Base-by-base conservation (phyloP, 2,797 vertebrate genomes). In the Carcharodon carcharias region DNA sequence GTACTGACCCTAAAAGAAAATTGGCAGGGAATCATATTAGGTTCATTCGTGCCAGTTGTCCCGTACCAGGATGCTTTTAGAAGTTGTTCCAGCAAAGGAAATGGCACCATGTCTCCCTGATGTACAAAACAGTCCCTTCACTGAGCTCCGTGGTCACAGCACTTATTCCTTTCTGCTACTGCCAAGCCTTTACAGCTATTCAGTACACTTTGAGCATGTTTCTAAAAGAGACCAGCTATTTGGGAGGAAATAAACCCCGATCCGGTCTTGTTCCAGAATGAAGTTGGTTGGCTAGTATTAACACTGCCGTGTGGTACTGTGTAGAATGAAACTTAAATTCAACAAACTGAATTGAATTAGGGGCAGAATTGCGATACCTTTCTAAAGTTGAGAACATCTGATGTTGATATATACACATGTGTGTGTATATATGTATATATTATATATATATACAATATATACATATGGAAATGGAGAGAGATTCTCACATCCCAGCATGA, bases 51-150 rank as follows among this genome's bases (percentile, higher is more conserved):
- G 65, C 61, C 61, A 63, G 63, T 45, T 21, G 40, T 45, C n/a
- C 63, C n/a, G 6, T 26, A 67, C 40, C 61, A 93, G n/a, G 40
- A 93, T 93, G n/a, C n/a, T 45, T 67, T 93, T 40, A 93, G 91
- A 93, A 45, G 63, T 40, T 45, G n/a, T 65, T 93, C n/a, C 91
- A 93, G 50, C 91, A 93, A 65, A 63, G 35, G 91, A 93, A 93
- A 67, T 93, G 91, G 91, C 61, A 93, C 45, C 91, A 93, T 67
- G n/a, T 93, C 61, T n/a, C 65, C 91, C 18, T 65, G 61, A 93
- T 45, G n/a, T 35, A 67, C 91, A 93, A 50, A 63, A 93, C 18
- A 40, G 91, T 67, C 61, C 63, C 91, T 45, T 67, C 61, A 93
- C 8, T 67, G n/a, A 93, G n/a, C n/a, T 93, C n/a, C 91, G n/a